Evolutionary conservation across 2,113 vertebrate species (phyloP), one percentile per base, ranked within the genome.

Genomic region (Epinephelus cyanopodus): DNA sequence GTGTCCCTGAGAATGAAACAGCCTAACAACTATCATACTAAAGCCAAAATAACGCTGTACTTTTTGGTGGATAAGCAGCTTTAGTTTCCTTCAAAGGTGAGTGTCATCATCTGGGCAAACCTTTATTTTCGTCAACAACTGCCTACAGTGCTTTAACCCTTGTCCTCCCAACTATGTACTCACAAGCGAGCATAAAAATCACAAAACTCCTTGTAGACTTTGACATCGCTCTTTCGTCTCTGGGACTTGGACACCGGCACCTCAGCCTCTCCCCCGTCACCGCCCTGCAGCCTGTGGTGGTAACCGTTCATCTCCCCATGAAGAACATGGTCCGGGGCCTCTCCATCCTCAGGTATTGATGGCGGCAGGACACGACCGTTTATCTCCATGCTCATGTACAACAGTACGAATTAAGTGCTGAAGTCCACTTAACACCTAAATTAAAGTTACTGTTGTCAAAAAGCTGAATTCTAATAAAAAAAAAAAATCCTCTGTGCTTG

Each of bases 201-300:
- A 95, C 98, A 99, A 83, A 99, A 98, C 90, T 99, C 98, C 93
- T 98, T 99, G 94, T 99, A 99, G 89, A 99, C 96, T 93, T 98
- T 98, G 60, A 97, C 90, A 58, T 99, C 98, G 83, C 98, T 99
- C 74, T 96, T 97, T 74, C 97, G 95, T 84, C 96, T 96, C 84
- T 98, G 98, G 61, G 97, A 89, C 82, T 96, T 98, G 83, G 97
- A 98, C 73, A 97, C 96, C 0, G 96, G 96, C 84, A 97, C 94
- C 90, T 98, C 97, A 0, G 89, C 95, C 91, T 97, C 95, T 2
- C 82, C 92, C 2, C 76, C 94, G 25, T 93, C 95, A 4, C 89
- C 74, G 0, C 79, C 89, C 48, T 25, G 77, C 57, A 89, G 81
- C 71, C 77, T 91, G 48, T 91, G 89, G 15, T 94, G 93, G 74